Conservation (phyloP, 2,113 vertebrate species). For the Alligator sinensis region DNA sequence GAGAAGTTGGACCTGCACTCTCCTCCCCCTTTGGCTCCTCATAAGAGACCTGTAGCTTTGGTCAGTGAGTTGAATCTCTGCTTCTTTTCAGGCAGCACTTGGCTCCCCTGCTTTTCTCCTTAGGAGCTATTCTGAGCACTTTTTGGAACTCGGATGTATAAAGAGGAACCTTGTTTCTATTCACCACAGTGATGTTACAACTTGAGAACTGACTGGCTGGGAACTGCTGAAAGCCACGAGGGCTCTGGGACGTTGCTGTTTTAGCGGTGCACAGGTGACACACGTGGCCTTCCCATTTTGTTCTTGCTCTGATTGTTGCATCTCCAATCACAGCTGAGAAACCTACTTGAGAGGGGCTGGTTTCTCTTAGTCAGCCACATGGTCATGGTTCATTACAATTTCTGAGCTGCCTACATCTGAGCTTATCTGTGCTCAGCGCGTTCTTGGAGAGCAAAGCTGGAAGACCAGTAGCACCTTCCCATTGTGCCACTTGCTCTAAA, state of each 20-base stretch:
- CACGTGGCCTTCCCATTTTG: not conserved
- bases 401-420: not conserved
- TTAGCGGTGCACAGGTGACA: not conserved
- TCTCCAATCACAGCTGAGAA: not conserved
- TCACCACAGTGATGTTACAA: not conserved
- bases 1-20: not conserved
- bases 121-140: not conserved
- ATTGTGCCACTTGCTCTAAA: fast-evolving
- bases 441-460: not conserved
- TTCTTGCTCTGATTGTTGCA: constrained; percentile 3
- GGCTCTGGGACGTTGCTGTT: not conserved
- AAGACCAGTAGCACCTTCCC: fast-evolving
- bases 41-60: not conserved
- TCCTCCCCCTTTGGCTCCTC: not conserved
- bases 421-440: fast-evolving
- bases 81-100: constrained; percentile 2
- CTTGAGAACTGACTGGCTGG: not conserved
- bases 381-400: not conserved
- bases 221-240: not conserved
- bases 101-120: not conserved
- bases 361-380: not conserved
- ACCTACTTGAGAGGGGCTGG: not conserved
- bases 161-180: not conserved
- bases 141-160: not conserved
- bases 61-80: constrained; percentile 5